Percentiles rank a stretch among this genome's conserved stretches.
phyloP scores from a whole-genome alignment of 2,888 invertebrate species.

The Venusia cambrica region DNA sequence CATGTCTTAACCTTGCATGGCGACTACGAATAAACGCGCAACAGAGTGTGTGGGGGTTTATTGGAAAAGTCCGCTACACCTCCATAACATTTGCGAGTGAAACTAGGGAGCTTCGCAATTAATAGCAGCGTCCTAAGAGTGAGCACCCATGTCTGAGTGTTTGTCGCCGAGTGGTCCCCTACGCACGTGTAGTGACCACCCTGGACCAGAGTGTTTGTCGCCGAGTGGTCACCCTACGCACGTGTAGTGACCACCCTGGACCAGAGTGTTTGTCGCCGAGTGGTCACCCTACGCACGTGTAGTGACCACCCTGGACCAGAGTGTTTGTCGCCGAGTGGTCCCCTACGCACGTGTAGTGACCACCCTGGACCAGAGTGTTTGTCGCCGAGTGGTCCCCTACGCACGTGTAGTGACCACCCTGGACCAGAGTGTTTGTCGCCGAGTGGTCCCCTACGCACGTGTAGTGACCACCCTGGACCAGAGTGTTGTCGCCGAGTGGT shows the following conservation, averaged over 20 bases:
- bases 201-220: constrained; percentile 30
- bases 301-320: constrained; percentile 35
- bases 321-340: constrained; percentile 37
- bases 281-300: constrained; percentile 39
- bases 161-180: constrained; percentile 40
- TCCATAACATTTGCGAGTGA: constrained; percentile 3
- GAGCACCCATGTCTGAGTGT: constrained; percentile 43
- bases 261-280: constrained; percentile 31
- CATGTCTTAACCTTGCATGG: no score
- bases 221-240: constrained; percentile 38
- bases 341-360: constrained; percentile 37
- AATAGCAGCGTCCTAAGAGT: constrained; percentile 30
- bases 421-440: constrained; percentile 26
- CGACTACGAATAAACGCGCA: no score
- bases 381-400: constrained; percentile 38
- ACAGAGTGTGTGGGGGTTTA: no score
- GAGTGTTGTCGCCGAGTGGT: no score
- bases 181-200: constrained; percentile 37
- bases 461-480: no score
- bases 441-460: no score
- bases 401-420: constrained; percentile 38
- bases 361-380: constrained; percentile 32
- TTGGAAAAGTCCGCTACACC: no score
- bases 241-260: constrained; percentile 37
- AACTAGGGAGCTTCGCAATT: constrained; percentile 16